Evolutionary conservation across 1,140 invertebrate genomes (phyloP).

Genomic region (Galleria mellonella): DNA sequence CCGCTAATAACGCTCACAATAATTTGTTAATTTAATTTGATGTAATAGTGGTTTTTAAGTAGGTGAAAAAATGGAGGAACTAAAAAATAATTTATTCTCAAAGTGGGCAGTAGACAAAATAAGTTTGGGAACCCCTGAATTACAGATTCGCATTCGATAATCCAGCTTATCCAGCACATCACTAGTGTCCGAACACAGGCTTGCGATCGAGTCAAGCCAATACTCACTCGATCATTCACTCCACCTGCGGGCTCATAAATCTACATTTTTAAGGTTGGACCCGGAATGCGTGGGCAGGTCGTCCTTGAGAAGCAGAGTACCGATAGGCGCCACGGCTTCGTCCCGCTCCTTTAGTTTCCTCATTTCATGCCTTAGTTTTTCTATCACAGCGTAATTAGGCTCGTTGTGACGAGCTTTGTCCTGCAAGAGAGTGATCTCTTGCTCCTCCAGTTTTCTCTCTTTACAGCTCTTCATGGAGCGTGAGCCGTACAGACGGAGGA

Average conservation of each 20-base stretch:
- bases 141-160: too few relatives aligned
- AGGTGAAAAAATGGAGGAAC: too few relatives aligned
- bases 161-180: too few relatives aligned
- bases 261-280: constrained; percentile 84
- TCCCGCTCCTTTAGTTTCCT: constrained; percentile 82
- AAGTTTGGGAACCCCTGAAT: too few relatives aligned
- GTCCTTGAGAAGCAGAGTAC: constrained; percentile 80
- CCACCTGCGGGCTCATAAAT: constrained; percentile 74
- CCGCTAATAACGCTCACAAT: too few relatives aligned
- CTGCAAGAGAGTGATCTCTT: constrained; percentile 94
- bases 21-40: too few relatives aligned
- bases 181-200: too few relatives aligned
- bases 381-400: constrained; percentile 94
- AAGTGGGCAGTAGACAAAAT: too few relatives aligned
- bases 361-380: constrained; percentile 94
- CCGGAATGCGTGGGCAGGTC: constrained; percentile 81
- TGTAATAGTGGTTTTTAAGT: too few relatives aligned
- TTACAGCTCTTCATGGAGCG: constrained; percentile 93
- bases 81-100: too few relatives aligned
- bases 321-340: constrained; percentile 82
- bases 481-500: constrained; percentile 94
- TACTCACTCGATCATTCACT: too few relatives aligned
- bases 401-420: constrained; percentile 92
- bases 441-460: constrained; percentile 95
- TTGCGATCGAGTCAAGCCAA: too few relatives aligned